Evolutionary conservation across 2,888 invertebrate genomes (phyloP), one percentile per base, ranked within the genome.

Genomic region (Heliconius erato): DNA sequence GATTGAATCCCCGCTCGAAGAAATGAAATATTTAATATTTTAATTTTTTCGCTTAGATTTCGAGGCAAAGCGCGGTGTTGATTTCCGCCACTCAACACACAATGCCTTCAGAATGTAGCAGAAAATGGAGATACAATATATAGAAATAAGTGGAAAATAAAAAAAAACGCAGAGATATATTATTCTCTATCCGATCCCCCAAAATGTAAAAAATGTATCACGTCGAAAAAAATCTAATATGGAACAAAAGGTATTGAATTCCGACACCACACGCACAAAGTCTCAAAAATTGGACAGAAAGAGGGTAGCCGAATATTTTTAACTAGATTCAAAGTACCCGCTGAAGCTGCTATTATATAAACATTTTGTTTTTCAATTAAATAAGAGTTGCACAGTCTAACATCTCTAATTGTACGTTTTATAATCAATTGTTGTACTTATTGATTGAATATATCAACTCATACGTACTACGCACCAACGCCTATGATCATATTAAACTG

Each of bases 401-500:
- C 12, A 44, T 26, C 16, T 40, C 28, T 28, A 67, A 67, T 71
- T 12, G 71, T 40, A 1, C 71, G 40, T 44, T 71, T 71, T 44
- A 40, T 44, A 71, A 44, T 71, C 40, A 71, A 26, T 71, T 44
- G 71, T 40, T 14, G 40, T 71, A 12, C 7, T 7, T 26, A 71
- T 71, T 71, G n/a, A 44, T 71, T 71, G 14, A 44, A 71, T 71
- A 6, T 44, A 40, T 71, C 7, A 40, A 26, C 40, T 71, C 71
- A n/a, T n/a, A 63, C 63, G 23, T 69, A 69, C 69, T 69, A 35
- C 23, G 44, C 44, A 71, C 44, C 6, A 26, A n/a, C 26, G 40
- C 5, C 26, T 71, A 2, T 67, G 23, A 7, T 54, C 74, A 79
- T 81, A 69, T 74, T 54, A 49, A 83, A 19, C 76, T 28, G 74